Conservation (phyloP, 2,797 vertebrate species). For the Neosilurus hyrtlii region DNA sequence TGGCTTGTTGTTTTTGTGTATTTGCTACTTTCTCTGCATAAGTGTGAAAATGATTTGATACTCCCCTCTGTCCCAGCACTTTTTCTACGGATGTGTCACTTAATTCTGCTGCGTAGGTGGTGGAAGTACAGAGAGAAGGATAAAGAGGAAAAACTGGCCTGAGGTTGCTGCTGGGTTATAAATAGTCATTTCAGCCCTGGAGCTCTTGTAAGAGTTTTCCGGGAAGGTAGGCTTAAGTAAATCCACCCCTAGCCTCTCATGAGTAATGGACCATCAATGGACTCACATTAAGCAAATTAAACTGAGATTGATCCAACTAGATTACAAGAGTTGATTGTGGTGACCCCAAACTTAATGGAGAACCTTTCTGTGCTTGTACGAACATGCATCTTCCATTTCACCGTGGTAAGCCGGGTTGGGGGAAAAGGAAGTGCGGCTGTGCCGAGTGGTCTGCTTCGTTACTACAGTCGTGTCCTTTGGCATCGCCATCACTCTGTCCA, state of each 20-base stretch:
- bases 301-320: slow-evolving; percentile 61
- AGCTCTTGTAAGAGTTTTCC: slow-evolving; percentile 52
- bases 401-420: slow-evolving; percentile 22
- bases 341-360: slow-evolving; percentile 62
- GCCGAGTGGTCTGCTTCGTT: slow-evolving; percentile 13
- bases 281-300: slow-evolving; percentile 66
- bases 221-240: slow-evolving; percentile 56
- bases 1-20: neutral
- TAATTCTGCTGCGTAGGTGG: slow-evolving; percentile 25
- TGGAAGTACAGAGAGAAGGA: neutral
- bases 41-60: neutral
- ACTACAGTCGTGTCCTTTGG: slow-evolving; percentile 40
- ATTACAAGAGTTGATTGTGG: slow-evolving; percentile 60
- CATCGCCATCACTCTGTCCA: slow-evolving; percentile 36
- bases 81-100: neutral
- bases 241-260: slow-evolving; percentile 52
- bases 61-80: neutral
- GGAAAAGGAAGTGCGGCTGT: slow-evolving; percentile 15
- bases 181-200: slow-evolving; percentile 60
- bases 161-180: slow-evolving; percentile 53
- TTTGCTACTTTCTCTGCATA: neutral
- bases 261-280: slow-evolving; percentile 61
- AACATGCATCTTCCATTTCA: slow-evolving; percentile 48
- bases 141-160: slow-evolving; percentile 16
- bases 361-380: slow-evolving; percentile 54